Conservation (phyloP, 2,797 vertebrate genomes). For the Lepilemur septentrionalis region DNA sequence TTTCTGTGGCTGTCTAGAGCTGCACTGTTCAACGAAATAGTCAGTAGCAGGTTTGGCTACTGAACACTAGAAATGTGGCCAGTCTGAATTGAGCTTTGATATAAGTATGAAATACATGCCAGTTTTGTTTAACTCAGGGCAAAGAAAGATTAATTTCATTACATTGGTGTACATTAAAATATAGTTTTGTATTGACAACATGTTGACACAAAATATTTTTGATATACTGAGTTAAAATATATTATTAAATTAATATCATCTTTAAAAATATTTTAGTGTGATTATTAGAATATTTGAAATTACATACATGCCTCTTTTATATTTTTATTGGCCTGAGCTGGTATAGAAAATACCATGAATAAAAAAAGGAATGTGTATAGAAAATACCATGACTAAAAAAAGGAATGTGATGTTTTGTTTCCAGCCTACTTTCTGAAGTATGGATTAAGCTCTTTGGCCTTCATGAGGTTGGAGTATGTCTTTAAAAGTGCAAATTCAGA, state of each 20-base stretch:
- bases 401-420: background rate
- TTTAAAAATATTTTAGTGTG: background rate
- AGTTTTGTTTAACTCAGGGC: background rate
- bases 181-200: background rate
- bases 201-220: background rate
- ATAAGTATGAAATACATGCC: background rate
- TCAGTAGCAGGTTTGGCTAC: rapidly evolving
- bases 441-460: background rate
- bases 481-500: constrained; percentile 4
- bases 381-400: background rate
- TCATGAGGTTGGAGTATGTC: background rate
- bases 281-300: background rate
- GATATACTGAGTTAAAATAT: background rate
- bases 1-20: background rate
- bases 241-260: background rate
- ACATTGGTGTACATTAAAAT: background rate
- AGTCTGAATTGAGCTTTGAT: background rate
- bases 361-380: background rate
- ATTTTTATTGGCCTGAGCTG: background rate
- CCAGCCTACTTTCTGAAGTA: background rate
- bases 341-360: background rate
- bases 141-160: background rate
- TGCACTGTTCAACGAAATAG: too few species aligned
- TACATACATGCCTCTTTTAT: background rate
- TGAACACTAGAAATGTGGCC: background rate